Evolutionary conservation across 2,797 vertebrate species (phyloP).

Genomic region (Microctenopoma lineatum): DNA sequence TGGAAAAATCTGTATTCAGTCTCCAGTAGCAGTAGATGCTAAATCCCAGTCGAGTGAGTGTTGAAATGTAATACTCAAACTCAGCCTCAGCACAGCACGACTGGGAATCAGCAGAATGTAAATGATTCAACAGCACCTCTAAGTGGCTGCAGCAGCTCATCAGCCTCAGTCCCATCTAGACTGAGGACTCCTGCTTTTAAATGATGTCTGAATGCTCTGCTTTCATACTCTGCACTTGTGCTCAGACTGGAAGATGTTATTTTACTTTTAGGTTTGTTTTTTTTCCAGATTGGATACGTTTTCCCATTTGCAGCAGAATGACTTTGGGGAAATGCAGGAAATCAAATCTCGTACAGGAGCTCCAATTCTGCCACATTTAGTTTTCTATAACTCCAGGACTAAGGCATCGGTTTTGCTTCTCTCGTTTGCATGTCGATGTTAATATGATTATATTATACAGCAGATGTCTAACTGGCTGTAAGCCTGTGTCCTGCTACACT

Average conservation of each 20-base stretch:
- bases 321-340: neutral
- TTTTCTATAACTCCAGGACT: neutral
- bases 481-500: constrained; percentile 32
- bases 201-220: constrained; percentile 18
- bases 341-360: neutral
- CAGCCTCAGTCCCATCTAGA: constrained; percentile 34
- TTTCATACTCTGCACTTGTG: constrained; percentile 26
- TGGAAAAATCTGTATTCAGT: constrained; percentile 47
- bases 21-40: constrained; percentile 52
- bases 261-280: constrained; percentile 5
- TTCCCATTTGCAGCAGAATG: constrained; percentile 1
- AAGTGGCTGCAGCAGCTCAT: constrained; percentile 65
- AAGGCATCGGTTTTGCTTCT: constrained; percentile 2
- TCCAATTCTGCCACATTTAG: neutral
- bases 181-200: constrained; percentile 33
- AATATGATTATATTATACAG: constrained; percentile 44
- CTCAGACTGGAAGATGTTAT: constrained; percentile 11
- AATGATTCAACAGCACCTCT: constrained; percentile 80
- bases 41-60: constrained; percentile 55
- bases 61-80: constrained; percentile 62
- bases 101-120: constrained; percentile 61
- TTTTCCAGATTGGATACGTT: constrained; percentile 2
- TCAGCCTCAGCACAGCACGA: constrained; percentile 26
- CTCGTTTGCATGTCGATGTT: neutral
- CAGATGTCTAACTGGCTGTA: constrained; percentile 35